Conservation (phyloP, 2,888 invertebrate species). For the Hydrotaea cyrtoneurina region DNA sequence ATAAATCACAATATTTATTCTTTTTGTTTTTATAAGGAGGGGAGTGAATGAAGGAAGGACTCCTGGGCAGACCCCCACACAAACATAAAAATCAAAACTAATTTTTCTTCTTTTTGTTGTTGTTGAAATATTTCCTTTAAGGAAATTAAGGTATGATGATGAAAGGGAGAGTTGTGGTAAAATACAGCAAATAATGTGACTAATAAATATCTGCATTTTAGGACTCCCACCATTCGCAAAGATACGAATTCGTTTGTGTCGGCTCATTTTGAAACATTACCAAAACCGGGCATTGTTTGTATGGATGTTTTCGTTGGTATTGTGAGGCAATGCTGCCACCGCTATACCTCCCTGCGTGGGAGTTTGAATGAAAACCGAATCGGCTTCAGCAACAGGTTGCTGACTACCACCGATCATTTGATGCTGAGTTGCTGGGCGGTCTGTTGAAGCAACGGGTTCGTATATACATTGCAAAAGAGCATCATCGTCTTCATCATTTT, state of each 20-base stretch:
- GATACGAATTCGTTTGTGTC: not conserved
- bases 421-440: conserved; percentile 64
- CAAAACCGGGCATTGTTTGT: conserved; percentile 43
- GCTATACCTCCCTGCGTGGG: conserved; percentile 79
- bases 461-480: conserved; percentile 78
- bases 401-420: not conserved
- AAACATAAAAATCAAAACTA: conserved; percentile 34
- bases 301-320: not conserved
- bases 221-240: conserved; percentile 4
- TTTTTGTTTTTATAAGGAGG: conserved; percentile 27
- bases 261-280: conserved; percentile 27
- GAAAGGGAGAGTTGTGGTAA: not conserved
- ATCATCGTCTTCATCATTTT: conserved; percentile 73
- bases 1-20: conserved; percentile 63
- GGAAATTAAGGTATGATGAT: not conserved
- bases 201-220: conserved; percentile 23
- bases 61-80: not conserved
- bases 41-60: not conserved
- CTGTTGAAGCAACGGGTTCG: conserved; percentile 74
- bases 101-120: not conserved
- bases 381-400: conserved; percentile 60
- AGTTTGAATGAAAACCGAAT: conserved; percentile 78
- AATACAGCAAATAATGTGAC: conserved; percentile 26
- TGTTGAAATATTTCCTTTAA: not conserved
- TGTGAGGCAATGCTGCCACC: conserved; percentile 78